phyloP scores from a whole-genome alignment of 1,140 invertebrate species.

The Lordiphosa mommai region DNA sequence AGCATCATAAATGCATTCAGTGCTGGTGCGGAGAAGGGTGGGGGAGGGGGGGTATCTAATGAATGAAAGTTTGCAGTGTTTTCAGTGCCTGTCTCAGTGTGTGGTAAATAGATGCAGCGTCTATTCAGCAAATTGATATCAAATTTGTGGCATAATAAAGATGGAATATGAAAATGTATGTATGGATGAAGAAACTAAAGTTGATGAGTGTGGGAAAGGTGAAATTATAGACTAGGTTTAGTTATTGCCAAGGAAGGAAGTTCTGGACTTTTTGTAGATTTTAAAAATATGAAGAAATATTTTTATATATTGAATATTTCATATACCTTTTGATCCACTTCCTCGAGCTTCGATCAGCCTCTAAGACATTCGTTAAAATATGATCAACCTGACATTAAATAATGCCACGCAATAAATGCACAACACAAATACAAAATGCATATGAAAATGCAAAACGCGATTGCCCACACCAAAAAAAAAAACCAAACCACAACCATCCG shows the following conservation, averaged over 20 bases:
- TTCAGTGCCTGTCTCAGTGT: neutral
- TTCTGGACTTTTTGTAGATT: no score
- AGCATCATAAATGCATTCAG: constrained; percentile 47
- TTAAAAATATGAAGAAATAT: no score
- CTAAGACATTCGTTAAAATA: constrained; percentile 33
- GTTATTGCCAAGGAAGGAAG: no score
- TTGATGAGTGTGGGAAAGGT: no score
- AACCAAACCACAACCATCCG: constrained; percentile 17
- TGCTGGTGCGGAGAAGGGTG: constrained; percentile 5
- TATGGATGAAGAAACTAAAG: no score
- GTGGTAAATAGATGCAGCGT: neutral
- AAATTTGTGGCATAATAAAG: constrained; percentile 24
- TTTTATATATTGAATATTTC: no score
- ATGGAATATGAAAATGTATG: neutral
- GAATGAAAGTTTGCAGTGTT: constrained; percentile 33
- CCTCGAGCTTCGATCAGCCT: constrained; percentile 8
- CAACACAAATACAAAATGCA: constrained; percentile 27
- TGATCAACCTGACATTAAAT: constrained; percentile 61
- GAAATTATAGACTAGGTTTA: no score
- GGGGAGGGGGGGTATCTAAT: constrained; percentile 27
- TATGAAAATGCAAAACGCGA: constrained; percentile 59
- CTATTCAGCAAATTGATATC: constrained; percentile 7
- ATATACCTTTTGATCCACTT: no score
- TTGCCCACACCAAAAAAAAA: constrained; percentile 23
- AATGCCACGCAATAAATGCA: constrained; percentile 58